Conservation (phyloP, 1,140 invertebrate genomes). For the Solenopsis invicta region DNA sequence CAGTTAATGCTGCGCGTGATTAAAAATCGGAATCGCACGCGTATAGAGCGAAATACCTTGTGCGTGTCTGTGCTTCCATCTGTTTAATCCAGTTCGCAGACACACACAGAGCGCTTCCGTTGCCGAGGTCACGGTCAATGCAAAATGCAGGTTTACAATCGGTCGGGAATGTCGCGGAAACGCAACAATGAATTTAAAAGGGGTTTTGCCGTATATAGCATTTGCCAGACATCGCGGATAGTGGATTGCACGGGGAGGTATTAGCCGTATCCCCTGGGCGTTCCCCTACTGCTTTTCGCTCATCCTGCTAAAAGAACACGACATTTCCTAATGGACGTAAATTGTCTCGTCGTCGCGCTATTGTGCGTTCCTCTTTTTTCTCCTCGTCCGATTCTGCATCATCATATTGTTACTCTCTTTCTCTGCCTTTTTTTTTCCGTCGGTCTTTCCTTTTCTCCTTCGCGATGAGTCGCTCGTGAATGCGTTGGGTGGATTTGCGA, state of each 20-base stretch:
- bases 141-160: slow-evolving; percentile 38
- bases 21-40: neutral
- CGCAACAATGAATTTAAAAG: slow-evolving; percentile 51
- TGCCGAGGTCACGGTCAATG: slow-evolving; percentile 23
- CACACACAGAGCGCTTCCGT: neutral
- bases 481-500: neutral
- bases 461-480: neutral
- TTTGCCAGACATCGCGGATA: slow-evolving; percentile 40
- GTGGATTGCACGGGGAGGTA: slow-evolving; percentile 40
- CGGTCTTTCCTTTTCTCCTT: neutral
- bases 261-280: slow-evolving; percentile 28
- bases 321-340: slow-evolving; percentile 63
- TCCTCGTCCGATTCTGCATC: slow-evolving; percentile 15
- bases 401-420: slow-evolving; percentile 34
- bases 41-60: neutral
- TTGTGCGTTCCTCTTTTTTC: slow-evolving; percentile 46
- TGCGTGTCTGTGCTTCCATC: neutral
- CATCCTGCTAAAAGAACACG: slow-evolving; percentile 56
- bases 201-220: slow-evolving; percentile 1
- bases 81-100: neutral
- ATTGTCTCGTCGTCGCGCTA: slow-evolving; percentile 52
- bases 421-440: neutral
- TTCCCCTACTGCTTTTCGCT: slow-evolving; percentile 15
- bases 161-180: slow-evolving; percentile 19
- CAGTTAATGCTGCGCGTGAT: neutral